Evolutionary conservation across 2,113 vertebrate genomes (phyloP).

Genomic region (Panthera uncia): DNA sequence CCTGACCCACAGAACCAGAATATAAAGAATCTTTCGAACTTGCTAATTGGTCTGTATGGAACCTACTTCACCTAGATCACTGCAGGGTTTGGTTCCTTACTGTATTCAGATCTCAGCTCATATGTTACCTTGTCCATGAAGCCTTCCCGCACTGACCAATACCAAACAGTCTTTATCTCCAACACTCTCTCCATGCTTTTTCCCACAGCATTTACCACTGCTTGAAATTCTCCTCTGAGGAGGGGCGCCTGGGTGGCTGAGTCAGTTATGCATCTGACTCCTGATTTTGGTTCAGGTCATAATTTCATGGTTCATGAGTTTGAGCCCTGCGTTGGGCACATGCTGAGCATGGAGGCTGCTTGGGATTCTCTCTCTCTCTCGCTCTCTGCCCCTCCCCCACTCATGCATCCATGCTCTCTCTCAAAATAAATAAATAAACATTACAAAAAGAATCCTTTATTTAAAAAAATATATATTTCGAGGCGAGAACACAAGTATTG

Average conservation of each 20-base stretch:
- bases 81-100: not conserved
- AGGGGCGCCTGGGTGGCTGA: too few relatives aligned
- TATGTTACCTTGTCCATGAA: not conserved
- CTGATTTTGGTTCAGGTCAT: too few relatives aligned
- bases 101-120: not conserved
- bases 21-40: not conserved
- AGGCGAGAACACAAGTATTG: not conserved
- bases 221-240: not conserved
- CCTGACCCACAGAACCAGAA: not conserved
- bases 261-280: too few relatives aligned
- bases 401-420: too few relatives aligned
- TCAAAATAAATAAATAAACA: too few relatives aligned
- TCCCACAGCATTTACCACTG: not conserved
- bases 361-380: too few relatives aligned
- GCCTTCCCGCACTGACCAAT: not conserved
- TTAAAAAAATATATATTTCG: not conserved
- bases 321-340: too few relatives aligned
- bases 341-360: too few relatives aligned
- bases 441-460: too few relatives aligned
- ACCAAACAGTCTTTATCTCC: not conserved
- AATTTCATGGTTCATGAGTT: too few relatives aligned
- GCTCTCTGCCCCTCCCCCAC: too few relatives aligned
- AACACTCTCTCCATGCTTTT: not conserved
- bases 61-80: not conserved
- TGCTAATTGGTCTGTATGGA: not conserved